Percentiles rank a stretch among this genome's conserved stretches.
Evolutionary conservation across 2,888 invertebrate species (phyloP).

Genomic region (Amiota communis): DNA sequence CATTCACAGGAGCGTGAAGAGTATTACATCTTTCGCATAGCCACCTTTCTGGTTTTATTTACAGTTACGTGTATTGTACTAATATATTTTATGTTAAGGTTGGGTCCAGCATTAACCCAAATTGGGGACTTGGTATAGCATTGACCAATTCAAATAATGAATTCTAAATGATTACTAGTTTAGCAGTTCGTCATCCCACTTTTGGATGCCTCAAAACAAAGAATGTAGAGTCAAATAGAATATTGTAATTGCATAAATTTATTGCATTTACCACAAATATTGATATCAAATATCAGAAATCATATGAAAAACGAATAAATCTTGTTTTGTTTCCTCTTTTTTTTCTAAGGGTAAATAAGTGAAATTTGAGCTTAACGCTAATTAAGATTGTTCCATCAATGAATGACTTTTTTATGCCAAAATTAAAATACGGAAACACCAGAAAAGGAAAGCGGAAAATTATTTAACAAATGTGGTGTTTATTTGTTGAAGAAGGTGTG

Average conservation of each 20-base stretch:
- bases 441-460: constrained; percentile 34
- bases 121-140: too few relatives aligned
- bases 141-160: too few relatives aligned
- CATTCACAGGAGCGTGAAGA: too few relatives aligned
- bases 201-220: too few relatives aligned
- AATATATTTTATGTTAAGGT: too few relatives aligned
- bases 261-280: neutral
- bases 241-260: constrained; percentile 14
- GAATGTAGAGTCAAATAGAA: too few relatives aligned
- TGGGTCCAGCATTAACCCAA: too few relatives aligned
- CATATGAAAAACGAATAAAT: constrained; percentile 33
- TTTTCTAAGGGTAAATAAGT: constrained; percentile 9
- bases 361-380: constrained; percentile 51
- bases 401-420: constrained; percentile 36
- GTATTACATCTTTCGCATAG: too few relatives aligned
- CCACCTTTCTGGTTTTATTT: too few relatives aligned
- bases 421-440: neutral
- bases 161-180: too few relatives aligned
- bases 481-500: constrained; percentile 32
- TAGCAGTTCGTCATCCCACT: too few relatives aligned
- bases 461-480: constrained; percentile 56
- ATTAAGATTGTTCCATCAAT: constrained; percentile 53
- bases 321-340: neutral
- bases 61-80: too few relatives aligned
- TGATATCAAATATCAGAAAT: neutral